These are phyloP conservation scores for Epinephelus cyanopodus DNA, from an alignment of 2,113 vertebrate genomes.

Conservation along the genomic window DNA sequence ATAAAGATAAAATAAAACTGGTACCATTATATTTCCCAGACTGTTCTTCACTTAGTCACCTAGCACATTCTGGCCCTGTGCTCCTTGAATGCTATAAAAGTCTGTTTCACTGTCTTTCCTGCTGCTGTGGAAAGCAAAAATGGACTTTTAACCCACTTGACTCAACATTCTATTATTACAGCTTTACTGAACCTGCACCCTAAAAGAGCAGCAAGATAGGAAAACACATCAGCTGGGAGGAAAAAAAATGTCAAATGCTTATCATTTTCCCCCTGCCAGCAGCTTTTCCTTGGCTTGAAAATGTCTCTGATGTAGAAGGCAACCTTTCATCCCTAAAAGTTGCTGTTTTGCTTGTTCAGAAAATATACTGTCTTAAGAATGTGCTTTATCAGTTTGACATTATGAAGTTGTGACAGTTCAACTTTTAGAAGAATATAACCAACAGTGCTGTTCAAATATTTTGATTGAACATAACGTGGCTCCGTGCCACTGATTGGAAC, in stretches of 20 bases:
- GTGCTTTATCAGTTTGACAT: slow-evolving; percentile 65
- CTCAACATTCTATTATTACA: slow-evolving; percentile 47
- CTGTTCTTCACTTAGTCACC: slow-evolving; percentile 46
- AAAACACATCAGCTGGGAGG: slow-evolving; percentile 21
- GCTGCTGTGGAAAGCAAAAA: slow-evolving; percentile 30
- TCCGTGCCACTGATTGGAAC: neutral
- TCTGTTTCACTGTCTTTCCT: slow-evolving; percentile 10
- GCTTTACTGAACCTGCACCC: slow-evolving; percentile 31
- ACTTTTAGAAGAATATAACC: slow-evolving; percentile 3
- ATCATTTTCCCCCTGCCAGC: slow-evolving; percentile 41
- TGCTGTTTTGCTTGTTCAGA: slow-evolving; percentile 32
- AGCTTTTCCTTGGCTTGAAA: slow-evolving; percentile 34
- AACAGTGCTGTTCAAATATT: neutral
- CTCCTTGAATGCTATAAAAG: slow-evolving; percentile 29
- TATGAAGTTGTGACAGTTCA: slow-evolving; percentile 44
- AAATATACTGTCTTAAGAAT: slow-evolving; percentile 39
- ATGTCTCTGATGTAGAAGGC: slow-evolving; percentile 49
- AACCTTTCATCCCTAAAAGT: slow-evolving; percentile 57
- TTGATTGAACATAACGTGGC: neutral
- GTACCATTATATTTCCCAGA: slow-evolving; percentile 33
- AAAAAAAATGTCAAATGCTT: slow-evolving; percentile 46
- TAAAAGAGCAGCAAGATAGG: slow-evolving; percentile 33
- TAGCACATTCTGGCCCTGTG: slow-evolving; percentile 14
- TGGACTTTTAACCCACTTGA: slow-evolving; percentile 47
- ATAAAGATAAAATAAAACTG: slow-evolving; percentile 43